Conservation (phyloP, 2,113 vertebrate species). For the Bos javanicus region DNA sequence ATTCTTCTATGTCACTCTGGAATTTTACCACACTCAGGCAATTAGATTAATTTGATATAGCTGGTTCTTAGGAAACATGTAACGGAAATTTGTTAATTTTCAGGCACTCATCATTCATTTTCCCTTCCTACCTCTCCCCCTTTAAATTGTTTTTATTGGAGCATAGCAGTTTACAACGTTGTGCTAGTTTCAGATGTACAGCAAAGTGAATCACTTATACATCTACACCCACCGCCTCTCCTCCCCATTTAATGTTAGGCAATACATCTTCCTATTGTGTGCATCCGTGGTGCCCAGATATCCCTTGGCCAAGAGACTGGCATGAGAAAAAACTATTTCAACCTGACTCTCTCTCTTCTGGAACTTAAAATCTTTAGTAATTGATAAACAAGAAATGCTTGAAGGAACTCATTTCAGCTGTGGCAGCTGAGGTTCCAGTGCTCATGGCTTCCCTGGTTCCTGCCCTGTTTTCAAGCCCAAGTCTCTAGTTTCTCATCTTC, state of each 20-base stretch:
- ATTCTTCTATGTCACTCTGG: neutral
- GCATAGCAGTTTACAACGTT: neutral
- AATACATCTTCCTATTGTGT: neutral
- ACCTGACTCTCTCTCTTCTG: neutral
- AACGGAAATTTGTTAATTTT: neutral
- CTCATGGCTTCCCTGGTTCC: neutral
- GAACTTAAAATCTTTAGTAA: neutral
- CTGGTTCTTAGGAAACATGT: neutral
- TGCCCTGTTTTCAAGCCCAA: neutral
- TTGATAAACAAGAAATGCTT: neutral
- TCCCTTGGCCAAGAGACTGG: neutral
- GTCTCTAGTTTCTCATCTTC: neutral
- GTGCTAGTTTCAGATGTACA: neutral
- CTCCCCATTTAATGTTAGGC: neutral
- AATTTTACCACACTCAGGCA: neutral
- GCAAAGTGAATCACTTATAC: neutral
- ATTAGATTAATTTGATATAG: neutral
- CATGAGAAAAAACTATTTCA: neutral
- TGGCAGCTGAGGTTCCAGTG: neutral
- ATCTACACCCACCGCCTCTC: neutral
- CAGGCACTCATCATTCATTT: neutral
- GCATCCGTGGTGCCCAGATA: neutral
- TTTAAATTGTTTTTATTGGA: neutral
- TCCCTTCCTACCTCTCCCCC: neutral
- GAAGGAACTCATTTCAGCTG: neutral